Percentiles rank a stretch among this genome's conserved stretches.
These are phyloP conservation scores for Gastracanthus pulcherrimus DNA, from an alignment of 2,888 invertebrate genomes.

Conservation along the genomic window DNA sequence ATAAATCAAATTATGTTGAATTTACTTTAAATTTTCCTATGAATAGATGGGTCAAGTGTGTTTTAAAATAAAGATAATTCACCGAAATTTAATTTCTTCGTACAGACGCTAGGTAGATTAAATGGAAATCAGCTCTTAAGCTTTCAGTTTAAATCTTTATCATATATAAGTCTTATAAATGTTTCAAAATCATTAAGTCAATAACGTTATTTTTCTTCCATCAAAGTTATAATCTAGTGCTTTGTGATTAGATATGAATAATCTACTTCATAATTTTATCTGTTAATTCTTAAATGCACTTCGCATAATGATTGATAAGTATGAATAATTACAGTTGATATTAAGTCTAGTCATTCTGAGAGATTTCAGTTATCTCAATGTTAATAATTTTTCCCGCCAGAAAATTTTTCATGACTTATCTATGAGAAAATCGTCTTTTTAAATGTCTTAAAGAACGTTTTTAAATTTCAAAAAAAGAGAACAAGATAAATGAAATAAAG, in stretches of 20 bases:
- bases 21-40: too few species aligned
- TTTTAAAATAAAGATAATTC: too few species aligned
- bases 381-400: neutral
- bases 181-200: neutral
- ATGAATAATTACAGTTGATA: neutral
- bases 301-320: neutral
- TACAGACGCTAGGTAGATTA: neutral
- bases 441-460: neutral
- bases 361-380: neutral
- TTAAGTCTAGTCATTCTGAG: neutral
- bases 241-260: constrained; percentile 12
- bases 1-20: too few species aligned
- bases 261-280: neutral
- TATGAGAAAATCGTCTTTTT: neutral
- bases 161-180: neutral
- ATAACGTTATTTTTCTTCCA: neutral
- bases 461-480: neutral
- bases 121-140: too few species aligned
- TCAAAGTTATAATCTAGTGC: neutral
- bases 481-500: neutral
- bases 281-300: neutral
- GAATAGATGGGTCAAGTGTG: too few species aligned
- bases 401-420: neutral
- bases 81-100: too few species aligned
- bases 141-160: neutral